Percentiles rank a stretch among this genome's conserved stretches.
Evolutionary conservation across 1,140 invertebrate genomes (phyloP).

Genomic region (Cataglyphis hispanica): DNA sequence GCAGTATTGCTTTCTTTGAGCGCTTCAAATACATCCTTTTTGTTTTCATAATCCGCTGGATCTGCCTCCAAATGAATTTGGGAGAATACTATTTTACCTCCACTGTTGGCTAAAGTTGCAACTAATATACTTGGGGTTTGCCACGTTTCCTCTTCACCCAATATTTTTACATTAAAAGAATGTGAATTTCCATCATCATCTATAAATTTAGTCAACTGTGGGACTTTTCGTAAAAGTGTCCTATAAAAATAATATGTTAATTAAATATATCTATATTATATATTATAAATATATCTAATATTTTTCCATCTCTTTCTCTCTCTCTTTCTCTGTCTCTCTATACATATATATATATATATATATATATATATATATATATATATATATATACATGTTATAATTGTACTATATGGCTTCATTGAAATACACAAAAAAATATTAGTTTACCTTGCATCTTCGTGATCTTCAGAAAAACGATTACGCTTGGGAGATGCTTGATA

Average conservation of each 20-base stretch:
- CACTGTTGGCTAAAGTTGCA: conserved; percentile 88
- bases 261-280: neutral
- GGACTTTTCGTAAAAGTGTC: conserved; percentile 76
- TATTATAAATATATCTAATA: neutral
- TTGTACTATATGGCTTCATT: conserved; percentile 31
- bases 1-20: conserved; percentile 89
- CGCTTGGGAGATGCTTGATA: conserved; percentile 94
- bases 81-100: conserved; percentile 93
- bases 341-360: too few relatives aligned
- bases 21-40: conserved; percentile 89
- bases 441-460: conserved; percentile 86
- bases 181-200: conserved; percentile 90
- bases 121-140: conserved; percentile 93
- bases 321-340: too few relatives aligned
- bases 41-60: conserved; percentile 86
- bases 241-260: conserved; percentile 18
- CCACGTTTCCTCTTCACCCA: conserved; percentile 94
- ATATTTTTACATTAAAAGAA: conserved; percentile 90
- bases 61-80: conserved; percentile 89
- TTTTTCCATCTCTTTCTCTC: neutral
- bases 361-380: too few relatives aligned
- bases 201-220: conserved; percentile 87
- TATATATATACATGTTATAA: neutral
- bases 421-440: neutral
- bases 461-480: conserved; percentile 92